Evolutionary conservation across 2,888 invertebrate genomes (phyloP).

Genomic region (Chironomus riparius): DNA sequence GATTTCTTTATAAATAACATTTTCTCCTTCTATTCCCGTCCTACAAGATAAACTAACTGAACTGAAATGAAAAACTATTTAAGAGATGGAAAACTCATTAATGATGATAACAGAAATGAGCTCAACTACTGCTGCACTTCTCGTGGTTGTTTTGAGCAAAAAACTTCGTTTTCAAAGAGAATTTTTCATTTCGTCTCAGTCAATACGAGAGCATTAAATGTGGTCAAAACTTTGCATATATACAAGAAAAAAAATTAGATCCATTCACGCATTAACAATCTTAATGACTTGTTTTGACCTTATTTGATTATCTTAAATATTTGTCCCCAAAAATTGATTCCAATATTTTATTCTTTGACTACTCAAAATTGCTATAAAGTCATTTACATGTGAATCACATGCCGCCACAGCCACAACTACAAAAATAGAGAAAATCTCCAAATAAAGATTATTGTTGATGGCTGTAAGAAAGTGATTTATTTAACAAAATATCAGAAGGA

Average conservation of each 20-base stretch:
- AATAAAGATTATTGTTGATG: neutral
- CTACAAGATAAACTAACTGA: neutral
- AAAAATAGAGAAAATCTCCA: neutral
- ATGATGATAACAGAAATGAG: neutral
- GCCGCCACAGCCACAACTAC: neutral
- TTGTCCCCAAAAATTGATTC: neutral
- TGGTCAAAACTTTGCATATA: neutral
- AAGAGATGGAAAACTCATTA: constrained; percentile 9
- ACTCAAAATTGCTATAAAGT: too few species aligned
- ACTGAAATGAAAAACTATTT: neutral
- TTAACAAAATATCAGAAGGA: neutral
- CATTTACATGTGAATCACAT: neutral
- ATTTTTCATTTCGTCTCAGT: neutral
- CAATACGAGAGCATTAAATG: neutral
- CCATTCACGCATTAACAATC: neutral
- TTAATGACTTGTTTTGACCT: constrained; percentile 4
- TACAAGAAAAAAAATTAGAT: neutral
- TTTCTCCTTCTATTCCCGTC: neutral
- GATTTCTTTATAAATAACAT: neutral
- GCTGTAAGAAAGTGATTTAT: neutral
- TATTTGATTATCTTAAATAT: neutral
- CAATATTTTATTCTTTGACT: neutral
- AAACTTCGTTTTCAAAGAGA: neutral
- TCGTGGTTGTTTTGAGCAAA: neutral
- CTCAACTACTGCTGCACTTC: neutral